Conservation (phyloP, 2,797 vertebrate species). For the Podarcis siculus region DNA sequence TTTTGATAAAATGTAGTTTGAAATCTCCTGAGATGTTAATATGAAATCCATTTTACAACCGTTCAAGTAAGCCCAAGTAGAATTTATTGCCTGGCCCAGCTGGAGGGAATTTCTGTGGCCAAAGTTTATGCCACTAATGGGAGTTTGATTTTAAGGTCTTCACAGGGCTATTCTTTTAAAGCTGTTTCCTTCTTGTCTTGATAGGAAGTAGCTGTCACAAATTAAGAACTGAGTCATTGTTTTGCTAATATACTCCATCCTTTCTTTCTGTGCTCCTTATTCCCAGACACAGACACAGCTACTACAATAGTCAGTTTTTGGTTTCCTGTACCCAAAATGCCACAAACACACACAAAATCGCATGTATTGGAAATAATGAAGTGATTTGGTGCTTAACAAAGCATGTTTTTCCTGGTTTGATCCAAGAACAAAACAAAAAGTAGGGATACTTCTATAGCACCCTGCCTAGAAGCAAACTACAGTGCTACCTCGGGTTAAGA, state of each 20-base stretch:
- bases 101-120: slow-evolving; percentile 16
- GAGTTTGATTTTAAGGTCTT: slow-evolving; percentile 42
- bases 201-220: slow-evolving; percentile 53
- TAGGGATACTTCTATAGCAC: neutral
- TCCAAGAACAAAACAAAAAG: neutral
- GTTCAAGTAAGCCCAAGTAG: slow-evolving; percentile 19
- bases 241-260: slow-evolving; percentile 59
- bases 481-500: too few species aligned
- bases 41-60: neutral
- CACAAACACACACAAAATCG: slow-evolving; percentile 17
- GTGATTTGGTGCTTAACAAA: slow-evolving; percentile 30
- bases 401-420: neutral
- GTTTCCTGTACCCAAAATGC: slow-evolving; percentile 43
- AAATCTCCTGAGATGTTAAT: slow-evolving; percentile 1
- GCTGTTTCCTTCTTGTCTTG: slow-evolving; percentile 37
- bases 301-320: slow-evolving; percentile 28
- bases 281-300: slow-evolving; percentile 36
- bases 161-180: slow-evolving; percentile 47
- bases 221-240: slow-evolving; percentile 49
- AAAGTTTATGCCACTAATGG: slow-evolving; percentile 37
- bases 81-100: neutral
- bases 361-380: slow-evolving; percentile 25
- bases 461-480: neutral
- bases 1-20: slow-evolving; percentile 17
- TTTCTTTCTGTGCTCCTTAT: slow-evolving; percentile 39